A percentile compares a stretch with the other conserved stretches of the same genome.
These are phyloP conservation scores for Anas platyrhynchos DNA, from an alignment of 2,113 vertebrate species.

Conservation along the genomic window DNA sequence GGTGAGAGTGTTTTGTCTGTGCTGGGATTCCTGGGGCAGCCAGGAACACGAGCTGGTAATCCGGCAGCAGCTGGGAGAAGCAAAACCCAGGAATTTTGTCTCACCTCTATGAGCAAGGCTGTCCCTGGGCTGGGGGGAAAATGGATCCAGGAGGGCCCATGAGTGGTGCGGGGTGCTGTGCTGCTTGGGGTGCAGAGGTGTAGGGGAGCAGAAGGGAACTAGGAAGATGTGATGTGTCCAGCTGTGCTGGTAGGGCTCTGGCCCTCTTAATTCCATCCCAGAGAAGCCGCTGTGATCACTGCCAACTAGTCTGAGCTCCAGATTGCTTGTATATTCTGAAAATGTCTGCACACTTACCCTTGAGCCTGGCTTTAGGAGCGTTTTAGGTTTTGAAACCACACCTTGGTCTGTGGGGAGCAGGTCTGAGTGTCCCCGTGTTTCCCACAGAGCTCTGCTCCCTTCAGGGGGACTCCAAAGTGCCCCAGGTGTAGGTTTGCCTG, in stretches of 20 bases:
- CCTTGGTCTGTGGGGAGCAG: neutral
- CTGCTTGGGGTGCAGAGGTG: neutral
- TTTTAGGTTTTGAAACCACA: neutral
- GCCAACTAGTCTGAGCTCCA: neutral
- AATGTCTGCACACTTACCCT: accelerated
- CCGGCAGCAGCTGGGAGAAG: neutral
- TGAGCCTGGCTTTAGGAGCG: neutral
- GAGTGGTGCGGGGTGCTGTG: neutral
- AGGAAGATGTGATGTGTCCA: neutral
- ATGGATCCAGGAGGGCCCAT: neutral
- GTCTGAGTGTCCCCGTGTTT: neutral
- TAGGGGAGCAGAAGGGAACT: neutral
- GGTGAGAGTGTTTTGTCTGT: neutral
- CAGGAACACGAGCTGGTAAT: conserved; percentile 3
- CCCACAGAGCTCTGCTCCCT: neutral
- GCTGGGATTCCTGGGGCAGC: neutral
- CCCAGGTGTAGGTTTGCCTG: neutral
- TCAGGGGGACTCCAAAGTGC: neutral
- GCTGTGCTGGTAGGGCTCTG: neutral
- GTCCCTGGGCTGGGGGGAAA: neutral
- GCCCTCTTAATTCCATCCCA: accelerated
- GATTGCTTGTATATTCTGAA: neutral
- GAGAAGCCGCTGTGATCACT: accelerated
- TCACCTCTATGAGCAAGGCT: neutral
- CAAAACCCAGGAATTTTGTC: neutral